Evolutionary conservation across 1,140 invertebrate genomes (phyloP), one percentile per base, ranked within the genome.

Genomic region (Drosophila leontia): DNA sequence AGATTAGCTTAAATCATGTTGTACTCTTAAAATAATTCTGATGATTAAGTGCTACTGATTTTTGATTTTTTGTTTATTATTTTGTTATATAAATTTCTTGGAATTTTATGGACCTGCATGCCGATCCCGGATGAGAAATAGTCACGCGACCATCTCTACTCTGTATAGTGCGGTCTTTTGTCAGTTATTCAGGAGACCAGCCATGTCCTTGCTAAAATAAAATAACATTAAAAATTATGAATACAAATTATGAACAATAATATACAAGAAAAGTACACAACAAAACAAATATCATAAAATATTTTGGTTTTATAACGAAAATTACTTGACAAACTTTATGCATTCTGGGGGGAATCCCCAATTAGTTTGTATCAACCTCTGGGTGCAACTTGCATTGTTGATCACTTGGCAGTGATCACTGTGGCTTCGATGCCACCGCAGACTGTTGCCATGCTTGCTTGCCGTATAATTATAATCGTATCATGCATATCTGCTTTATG

Each of bases 401-500:
- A 34, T 23, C 13, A 15, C 23, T 8, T 8, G 34, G 3, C 35
- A 56, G 53, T 23, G 19, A 8, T 39, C 53, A 56, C 53, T 56
- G 53, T 56, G 35, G 53, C 35, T 7, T 9, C 35, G 19, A n/a
- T 23, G 47, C 19, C 37, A 60, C 32, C 19, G 17, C 37, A 23
- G 62, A 15, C 50, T 42, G 80, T 44, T 45, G 70, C 71, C 71
- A 65, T 65, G 71, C 72, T 41, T 75, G 55, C 41, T 58, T 47
- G 62, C 74, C 56, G 50, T 78, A 69, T 78, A 78, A 78, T 78
- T 78, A 78, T 78, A 78, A 78, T 78, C 75, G 75, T 78, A 78
- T 78, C 74, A 77, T 65, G 72, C 37, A 56, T 48, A 76, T 75
- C 58, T 75, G 51, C 53, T 50, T 72, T 72, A 71, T 71, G 67